These are phyloP conservation scores for Paratrypauchen microcephalus DNA, from an alignment of 2,797 vertebrate genomes.

Conservation along the genomic window DNA sequence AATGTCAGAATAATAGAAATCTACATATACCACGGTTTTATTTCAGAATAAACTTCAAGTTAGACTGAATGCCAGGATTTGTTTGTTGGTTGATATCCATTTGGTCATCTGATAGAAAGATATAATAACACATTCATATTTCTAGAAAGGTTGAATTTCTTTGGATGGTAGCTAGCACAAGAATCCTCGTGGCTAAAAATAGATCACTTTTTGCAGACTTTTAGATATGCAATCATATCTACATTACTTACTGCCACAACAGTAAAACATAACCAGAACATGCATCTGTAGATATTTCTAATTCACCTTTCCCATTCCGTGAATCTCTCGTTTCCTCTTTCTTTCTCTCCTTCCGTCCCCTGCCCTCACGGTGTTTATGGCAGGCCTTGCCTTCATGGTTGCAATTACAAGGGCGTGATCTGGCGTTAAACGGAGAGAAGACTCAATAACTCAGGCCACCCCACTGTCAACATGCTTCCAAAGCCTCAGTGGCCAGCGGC, in stretches of 20 bases:
- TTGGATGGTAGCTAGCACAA: background rate
- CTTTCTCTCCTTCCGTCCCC: constrained; percentile 1
- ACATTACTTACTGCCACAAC: background rate
- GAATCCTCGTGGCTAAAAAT: constrained; percentile 7
- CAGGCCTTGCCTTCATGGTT: constrained; percentile 18
- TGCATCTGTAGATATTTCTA: background rate
- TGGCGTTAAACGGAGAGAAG: constrained; percentile 72
- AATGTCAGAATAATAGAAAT: no score
- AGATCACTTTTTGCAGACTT: constrained; percentile 9
- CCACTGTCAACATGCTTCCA: constrained; percentile 62
- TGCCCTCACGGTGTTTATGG: constrained; percentile 36
- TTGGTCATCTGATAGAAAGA: background rate
- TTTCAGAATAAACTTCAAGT: background rate
- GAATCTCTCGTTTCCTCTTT: constrained; percentile 15
- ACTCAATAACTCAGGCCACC: constrained; percentile 77
- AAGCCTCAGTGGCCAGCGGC: constrained; percentile 47
- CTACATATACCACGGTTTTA: background rate
- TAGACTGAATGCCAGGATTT: background rate
- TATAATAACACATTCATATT: background rate
- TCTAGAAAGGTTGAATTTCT: constrained; percentile 8
- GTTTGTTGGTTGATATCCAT: background rate
- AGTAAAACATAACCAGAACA: background rate
- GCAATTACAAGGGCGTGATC: constrained; percentile 72
- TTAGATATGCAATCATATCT: constrained; percentile 12
- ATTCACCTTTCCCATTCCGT: background rate